Conservation (phyloP, 1,140 invertebrate species). For the Dreissena polymorpha region DNA sequence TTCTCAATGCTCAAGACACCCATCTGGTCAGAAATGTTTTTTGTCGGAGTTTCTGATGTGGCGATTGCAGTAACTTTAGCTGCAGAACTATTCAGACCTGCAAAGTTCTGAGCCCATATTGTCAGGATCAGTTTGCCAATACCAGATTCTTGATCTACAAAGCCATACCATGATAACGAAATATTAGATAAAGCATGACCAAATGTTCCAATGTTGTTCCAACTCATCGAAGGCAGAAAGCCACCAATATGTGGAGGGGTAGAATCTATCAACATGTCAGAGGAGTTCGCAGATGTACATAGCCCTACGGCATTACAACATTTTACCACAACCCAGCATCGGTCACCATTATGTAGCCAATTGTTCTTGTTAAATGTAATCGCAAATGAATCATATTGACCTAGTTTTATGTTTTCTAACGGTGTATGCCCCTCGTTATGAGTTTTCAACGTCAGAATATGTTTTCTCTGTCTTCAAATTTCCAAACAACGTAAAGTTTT, state of each 20-base stretch:
- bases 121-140: slow-evolving; percentile 24
- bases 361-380: slow-evolving; percentile 1
- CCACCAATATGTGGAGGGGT: slow-evolving; percentile 34
- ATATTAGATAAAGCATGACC: background rate
- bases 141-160: slow-evolving; percentile 25
- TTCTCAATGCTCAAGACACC: slow-evolving; percentile 9
- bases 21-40: background rate
- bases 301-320: slow-evolving; percentile 44
- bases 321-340: slow-evolving; percentile 8
- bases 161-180: slow-evolving; percentile 24
- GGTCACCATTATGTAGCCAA: slow-evolving; percentile 25
- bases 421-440: slow-evolving; percentile 20
- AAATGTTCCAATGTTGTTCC: background rate
- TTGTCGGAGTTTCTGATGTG: background rate
- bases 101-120: slow-evolving; percentile 26
- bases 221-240: slow-evolving; percentile 17
- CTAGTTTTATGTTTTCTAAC: background rate
- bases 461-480: slow-evolving; percentile 30
- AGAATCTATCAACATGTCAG: slow-evolving; percentile 36
- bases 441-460: background rate
- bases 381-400: background rate
- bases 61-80: slow-evolving; percentile 9
- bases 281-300: slow-evolving; percentile 14
- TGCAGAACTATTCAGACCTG: slow-evolving; percentile 11
- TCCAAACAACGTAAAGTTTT: background rate